Evolutionary conservation across 2,888 invertebrate species (phyloP).

Genomic region (Artemia sinica): DNA sequence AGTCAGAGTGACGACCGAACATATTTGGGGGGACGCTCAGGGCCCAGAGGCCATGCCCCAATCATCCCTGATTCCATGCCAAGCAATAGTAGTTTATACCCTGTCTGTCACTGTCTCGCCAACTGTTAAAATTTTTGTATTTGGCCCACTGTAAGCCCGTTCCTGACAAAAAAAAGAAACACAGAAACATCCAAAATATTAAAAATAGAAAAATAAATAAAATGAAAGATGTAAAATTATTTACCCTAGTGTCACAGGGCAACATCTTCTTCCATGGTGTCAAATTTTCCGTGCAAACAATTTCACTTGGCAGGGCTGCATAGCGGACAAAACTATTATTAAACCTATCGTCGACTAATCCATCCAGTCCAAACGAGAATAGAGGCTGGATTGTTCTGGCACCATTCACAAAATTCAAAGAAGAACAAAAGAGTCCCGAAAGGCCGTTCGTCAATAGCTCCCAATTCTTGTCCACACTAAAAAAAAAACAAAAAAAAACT

Average conservation of each 20-base stretch:
- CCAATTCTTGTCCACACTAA: slow-evolving; percentile 67
- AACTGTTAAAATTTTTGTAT: too few relatives aligned
- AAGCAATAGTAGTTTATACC: too few relatives aligned
- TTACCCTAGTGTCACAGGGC: slow-evolving; percentile 71
- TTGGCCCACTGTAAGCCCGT: too few relatives aligned
- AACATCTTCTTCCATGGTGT: slow-evolving; percentile 95
- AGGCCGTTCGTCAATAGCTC: slow-evolving; percentile 68
- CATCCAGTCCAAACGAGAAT: slow-evolving; percentile 59
- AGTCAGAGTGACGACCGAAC: too few relatives aligned
- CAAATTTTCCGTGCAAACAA: slow-evolving; percentile 94
- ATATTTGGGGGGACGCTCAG: too few relatives aligned
- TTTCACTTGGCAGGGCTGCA: slow-evolving; percentile 81
- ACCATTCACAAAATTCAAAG: slow-evolving; percentile 76
- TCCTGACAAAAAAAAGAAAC: too few relatives aligned
- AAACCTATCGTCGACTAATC: slow-evolving; percentile 36
- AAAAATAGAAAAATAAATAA: too few relatives aligned
- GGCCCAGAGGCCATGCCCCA: too few relatives aligned
- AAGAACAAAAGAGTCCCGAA: slow-evolving; percentile 88
- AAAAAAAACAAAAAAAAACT: background rate
- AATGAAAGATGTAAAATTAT: background rate
- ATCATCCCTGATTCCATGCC: too few relatives aligned
- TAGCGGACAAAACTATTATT: slow-evolving; percentile 41
- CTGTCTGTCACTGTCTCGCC: too few relatives aligned
- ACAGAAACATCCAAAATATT: too few relatives aligned
- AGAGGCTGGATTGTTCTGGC: slow-evolving; percentile 67